Conservation (phyloP, 2,888 invertebrate genomes). For the Adelphocoris suturalis region DNA sequence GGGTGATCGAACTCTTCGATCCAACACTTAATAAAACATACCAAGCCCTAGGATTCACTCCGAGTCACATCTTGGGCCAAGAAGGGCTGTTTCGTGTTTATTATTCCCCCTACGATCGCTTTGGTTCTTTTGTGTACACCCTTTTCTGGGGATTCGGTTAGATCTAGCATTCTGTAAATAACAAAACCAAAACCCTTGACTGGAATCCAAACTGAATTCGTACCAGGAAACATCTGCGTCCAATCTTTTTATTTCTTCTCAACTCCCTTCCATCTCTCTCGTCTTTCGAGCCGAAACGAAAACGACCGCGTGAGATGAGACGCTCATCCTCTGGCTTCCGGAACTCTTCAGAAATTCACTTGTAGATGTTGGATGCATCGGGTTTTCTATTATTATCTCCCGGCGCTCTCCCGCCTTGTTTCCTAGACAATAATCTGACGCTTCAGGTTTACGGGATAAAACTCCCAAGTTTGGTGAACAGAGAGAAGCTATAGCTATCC, state of each 20-base stretch:
- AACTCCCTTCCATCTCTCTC: too few relatives aligned
- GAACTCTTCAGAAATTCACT: constrained; percentile 69
- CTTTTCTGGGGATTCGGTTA: constrained; percentile 4
- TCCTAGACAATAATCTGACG: constrained; percentile 51
- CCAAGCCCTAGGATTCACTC: neutral
- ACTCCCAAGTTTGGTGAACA: neutral
- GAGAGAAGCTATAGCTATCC: neutral
- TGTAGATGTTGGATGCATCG: constrained; percentile 63
- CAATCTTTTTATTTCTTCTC: constrained; percentile 16
- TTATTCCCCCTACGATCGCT: neutral
- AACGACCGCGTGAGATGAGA: constrained; percentile 4
- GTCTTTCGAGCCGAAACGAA: constrained; percentile 8
- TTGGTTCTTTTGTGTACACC: neutral
- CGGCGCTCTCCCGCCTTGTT: constrained; percentile 47
- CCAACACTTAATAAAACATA: neutral
- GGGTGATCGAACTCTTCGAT: too few relatives aligned
- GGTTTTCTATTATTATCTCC: constrained; percentile 68
- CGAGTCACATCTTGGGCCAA: too few relatives aligned
- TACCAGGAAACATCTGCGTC: constrained; percentile 52
- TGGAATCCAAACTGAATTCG: constrained; percentile 20
- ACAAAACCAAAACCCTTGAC: constrained; percentile 7
- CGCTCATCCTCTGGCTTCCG: constrained; percentile 44
- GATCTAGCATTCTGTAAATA: constrained; percentile 29
- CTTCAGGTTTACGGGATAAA: constrained; percentile 29
- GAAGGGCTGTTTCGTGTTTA: neutral